Percentiles rank a stretch among this genome's conserved stretches.
phyloP scores from a whole-genome alignment of 1,140 invertebrate species.

The Listronotus bonariensis region DNA sequence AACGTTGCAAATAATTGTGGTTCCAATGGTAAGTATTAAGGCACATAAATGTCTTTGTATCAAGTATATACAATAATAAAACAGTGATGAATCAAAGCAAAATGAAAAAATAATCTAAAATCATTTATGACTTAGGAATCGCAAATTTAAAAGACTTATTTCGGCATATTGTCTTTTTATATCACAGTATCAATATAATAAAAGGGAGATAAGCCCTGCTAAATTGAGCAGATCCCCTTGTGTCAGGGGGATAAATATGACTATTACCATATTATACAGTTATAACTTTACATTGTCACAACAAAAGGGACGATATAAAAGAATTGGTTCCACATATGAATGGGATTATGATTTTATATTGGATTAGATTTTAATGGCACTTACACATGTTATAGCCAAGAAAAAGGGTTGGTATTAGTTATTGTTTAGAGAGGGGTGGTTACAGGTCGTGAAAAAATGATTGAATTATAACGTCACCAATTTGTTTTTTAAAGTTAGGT shows the following conservation, averaged over 20 bases:
- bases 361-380: conserved; percentile 30
- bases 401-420: conserved; percentile 13
- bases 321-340: conserved; percentile 24
- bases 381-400: conserved; percentile 28
- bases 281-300: conserved; percentile 14
- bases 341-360: conserved; percentile 25
- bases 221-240: conserved; percentile 18
- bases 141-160: conserved; percentile 16
- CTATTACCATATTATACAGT: conserved; percentile 27
- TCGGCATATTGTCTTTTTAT: conserved; percentile 25
- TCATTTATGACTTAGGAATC: conserved; percentile 7
- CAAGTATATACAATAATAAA: too few relatives aligned
- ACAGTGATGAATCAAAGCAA: conserved; percentile 10
- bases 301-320: conserved; percentile 18
- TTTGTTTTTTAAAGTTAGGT: neutral
- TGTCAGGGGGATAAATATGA: conserved; percentile 20
- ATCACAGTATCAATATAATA: conserved; percentile 27
- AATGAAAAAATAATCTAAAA: conserved; percentile 1
- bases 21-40: too few relatives aligned
- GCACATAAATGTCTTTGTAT: too few relatives aligned
- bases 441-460: too few relatives aligned
- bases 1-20: too few relatives aligned
- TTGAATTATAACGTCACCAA: too few relatives aligned
- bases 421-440: conserved; percentile 13
- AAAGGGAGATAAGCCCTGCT: conserved; percentile 26